Evolutionary conservation across 1,140 invertebrate species (phyloP), one percentile per base, ranked within the genome.

Genomic region (Bombus superbus): DNA sequence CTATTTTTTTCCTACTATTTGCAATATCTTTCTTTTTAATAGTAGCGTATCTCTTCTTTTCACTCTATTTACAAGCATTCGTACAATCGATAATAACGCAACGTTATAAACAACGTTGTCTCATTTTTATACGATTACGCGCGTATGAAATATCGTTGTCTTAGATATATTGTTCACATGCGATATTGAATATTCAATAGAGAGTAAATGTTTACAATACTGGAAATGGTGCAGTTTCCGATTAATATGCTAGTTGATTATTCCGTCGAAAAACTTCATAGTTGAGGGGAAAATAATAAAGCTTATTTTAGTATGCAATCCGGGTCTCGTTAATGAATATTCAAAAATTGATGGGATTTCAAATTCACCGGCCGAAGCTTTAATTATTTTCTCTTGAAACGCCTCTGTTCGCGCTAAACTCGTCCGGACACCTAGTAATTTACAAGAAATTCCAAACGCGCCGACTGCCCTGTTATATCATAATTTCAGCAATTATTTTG

Each of bases 291-390:
- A 78, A 78, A 78, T 78, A 78, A 78, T 78, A 64, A 78, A 64
- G 57, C 75, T 64, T 78, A 22, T 78, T 78, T 77, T 62, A 77
- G 57, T 78, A 78, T 78, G 75, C 75, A 78, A 64, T 66, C 57
- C 59, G 28, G 75, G 59, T 78, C 59, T 42, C 75, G 40, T 78
- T 78, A 64, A 78, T 78, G 75, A 78, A 78, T 78, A 78, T 78
- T 78, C 75, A 78, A 78, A 78, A 78, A 78, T 64, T 78, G 75
- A 78, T 64, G 75, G 59, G 75, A 78, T 64, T 78, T 78, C 75
- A 78, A 64, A 78, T 78, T 78, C 57, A 66, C 75, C 38, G 28
- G 75, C 8, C 28, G 25, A 57, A 28, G 75, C 57, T 78, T 78
- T 78, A 78, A 78, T 78, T 78, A 78, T 78, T 64, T 78, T 32